Percentiles rank a stretch among this genome's conserved stretches.
Conservation (phyloP, 2,797 vertebrate genomes). For the Danio choprae region DNA sequence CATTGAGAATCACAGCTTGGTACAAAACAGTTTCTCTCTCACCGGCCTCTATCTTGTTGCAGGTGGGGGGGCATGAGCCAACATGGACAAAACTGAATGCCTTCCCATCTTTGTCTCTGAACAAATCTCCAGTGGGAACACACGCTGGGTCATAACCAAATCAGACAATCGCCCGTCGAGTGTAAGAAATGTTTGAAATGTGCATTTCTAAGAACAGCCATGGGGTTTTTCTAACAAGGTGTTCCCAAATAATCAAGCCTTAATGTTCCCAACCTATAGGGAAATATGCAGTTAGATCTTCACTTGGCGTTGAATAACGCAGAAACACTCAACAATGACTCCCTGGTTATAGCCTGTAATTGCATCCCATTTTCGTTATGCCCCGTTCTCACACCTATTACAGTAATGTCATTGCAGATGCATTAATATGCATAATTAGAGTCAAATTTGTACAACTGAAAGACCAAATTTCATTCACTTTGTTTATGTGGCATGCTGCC, state of each 20-base stretch:
- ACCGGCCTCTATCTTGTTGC: constrained; percentile 42
- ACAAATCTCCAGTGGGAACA: constrained; percentile 35
- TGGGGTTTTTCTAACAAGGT: constrained; percentile 81
- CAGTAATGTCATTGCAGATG: constrained; percentile 60
- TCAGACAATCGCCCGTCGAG: constrained; percentile 40
- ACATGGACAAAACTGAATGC: constrained; percentile 48
- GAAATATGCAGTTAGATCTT: constrained; percentile 81
- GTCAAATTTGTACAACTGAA: constrained; percentile 39
- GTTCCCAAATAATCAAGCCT: constrained; percentile 81
- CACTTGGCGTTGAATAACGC: constrained; percentile 73
- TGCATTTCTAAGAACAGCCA: constrained; percentile 71
- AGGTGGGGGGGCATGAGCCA: constrained; percentile 36
- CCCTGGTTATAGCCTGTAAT: constrained; percentile 81
- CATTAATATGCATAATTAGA: constrained; percentile 52
- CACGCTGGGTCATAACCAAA: constrained; percentile 46
- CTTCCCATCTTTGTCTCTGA: constrained; percentile 39
- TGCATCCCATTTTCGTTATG: constrained; percentile 78
- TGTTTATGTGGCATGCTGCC: not conserved
- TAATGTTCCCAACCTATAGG: constrained; percentile 78
- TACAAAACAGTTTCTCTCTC: constrained; percentile 38
- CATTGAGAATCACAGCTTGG: constrained; percentile 31
- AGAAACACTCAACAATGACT: constrained; percentile 80
- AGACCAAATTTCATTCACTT: constrained; percentile 10
- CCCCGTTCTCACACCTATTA: constrained; percentile 77
- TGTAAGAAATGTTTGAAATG: constrained; percentile 44